Conservation (phyloP, 2,888 invertebrate species). For the Agrotis segetum region DNA sequence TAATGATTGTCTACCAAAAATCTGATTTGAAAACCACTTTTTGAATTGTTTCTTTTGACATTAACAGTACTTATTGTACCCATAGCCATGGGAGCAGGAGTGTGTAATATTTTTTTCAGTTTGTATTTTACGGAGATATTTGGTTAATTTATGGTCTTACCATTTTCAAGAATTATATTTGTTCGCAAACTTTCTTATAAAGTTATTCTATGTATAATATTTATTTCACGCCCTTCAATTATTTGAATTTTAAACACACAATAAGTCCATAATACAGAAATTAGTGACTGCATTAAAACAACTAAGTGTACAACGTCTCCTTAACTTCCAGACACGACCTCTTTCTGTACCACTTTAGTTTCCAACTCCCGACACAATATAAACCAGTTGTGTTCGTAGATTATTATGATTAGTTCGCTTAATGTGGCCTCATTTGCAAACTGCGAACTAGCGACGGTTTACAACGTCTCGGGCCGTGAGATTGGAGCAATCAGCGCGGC, state of each 20-base stretch:
- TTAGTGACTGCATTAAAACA: not conserved
- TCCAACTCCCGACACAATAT: constrained; percentile 25
- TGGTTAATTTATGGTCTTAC: too few species aligned
- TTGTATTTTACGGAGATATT: not conserved
- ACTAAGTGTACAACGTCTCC: not conserved
- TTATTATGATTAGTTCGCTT: constrained; percentile 62
- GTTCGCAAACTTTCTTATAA: too few species aligned
- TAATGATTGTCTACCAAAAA: constrained; percentile 15
- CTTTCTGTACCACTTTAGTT: constrained; percentile 25
- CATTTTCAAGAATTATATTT: too few species aligned
- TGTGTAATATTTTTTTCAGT: not conserved
- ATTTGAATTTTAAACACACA: too few species aligned
- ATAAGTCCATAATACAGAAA: too few species aligned
- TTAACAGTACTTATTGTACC: constrained; percentile 15
- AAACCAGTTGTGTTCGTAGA: constrained; percentile 49
- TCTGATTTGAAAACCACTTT: constrained; percentile 44
- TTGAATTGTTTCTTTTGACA: constrained; percentile 14
- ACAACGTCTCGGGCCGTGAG: constrained; percentile 33
- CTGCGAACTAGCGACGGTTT: constrained; percentile 43
- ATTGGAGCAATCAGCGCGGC: constrained; percentile 54
- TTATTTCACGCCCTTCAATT: too few species aligned
- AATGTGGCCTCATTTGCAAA: constrained; percentile 58
- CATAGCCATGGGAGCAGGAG: constrained; percentile 9
- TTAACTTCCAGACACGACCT: constrained; percentile 18
- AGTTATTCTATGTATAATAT: too few species aligned